phyloP scores from a whole-genome alignment of 2,797 vertebrate genomes.

The Taeniopygia guttata region DNA sequence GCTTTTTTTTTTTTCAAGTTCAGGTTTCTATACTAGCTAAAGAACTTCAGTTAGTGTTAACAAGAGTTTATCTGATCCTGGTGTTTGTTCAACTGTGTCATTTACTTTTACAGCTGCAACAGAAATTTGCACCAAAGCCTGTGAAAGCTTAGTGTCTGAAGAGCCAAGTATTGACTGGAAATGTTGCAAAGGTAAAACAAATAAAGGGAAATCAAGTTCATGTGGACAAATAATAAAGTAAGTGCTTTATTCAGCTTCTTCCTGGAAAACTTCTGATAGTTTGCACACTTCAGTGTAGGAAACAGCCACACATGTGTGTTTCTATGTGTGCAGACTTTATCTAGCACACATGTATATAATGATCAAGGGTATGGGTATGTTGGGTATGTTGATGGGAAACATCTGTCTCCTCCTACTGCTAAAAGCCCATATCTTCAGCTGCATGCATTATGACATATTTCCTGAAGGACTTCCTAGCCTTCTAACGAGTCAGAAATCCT shows the following conservation, averaged over 20 bases:
- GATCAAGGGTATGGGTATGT: neutral
- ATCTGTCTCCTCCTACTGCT: neutral
- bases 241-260: neutral
- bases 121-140: conserved; percentile 5
- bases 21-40: neutral
- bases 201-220: neutral
- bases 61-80: neutral
- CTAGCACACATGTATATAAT: neutral
- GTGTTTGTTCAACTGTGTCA: conserved; percentile 8
- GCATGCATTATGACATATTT: neutral
- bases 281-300: neutral
- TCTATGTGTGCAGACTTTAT: neutral
- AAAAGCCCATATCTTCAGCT: neutral
- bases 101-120: conserved; percentile 18
- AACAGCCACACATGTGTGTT: accelerated
- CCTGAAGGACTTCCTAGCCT: neutral
- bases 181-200: conserved; percentile 23
- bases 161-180: neutral
- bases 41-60: neutral
- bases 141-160: neutral
- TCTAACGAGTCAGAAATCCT: neutral
- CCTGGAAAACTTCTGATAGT: neutral
- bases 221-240: neutral
- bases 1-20: neutral
- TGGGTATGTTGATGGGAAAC: neutral